Evolutionary conservation across 2,888 invertebrate species (phyloP).

Genomic region (Perithous albicinctus): DNA sequence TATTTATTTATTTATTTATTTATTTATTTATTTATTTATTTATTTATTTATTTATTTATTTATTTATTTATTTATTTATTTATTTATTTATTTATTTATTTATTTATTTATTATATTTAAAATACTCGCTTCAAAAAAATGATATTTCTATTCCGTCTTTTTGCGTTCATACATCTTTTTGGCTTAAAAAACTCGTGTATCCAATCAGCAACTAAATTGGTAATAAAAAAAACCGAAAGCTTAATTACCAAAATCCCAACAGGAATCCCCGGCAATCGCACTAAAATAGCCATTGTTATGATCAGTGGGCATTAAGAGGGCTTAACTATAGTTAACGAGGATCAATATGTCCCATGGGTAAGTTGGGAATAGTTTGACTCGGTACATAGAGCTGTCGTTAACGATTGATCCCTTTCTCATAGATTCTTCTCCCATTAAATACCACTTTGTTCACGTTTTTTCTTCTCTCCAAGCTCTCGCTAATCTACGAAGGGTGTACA

Average conservation of each 20-base stretch:
- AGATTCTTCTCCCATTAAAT: not conserved
- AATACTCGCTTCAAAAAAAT: no score
- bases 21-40: no score
- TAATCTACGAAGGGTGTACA: constrained; percentile 40
- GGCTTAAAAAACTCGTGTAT: not conserved
- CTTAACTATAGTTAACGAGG: constrained; percentile 26
- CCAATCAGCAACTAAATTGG: no score
- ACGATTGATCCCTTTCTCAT: constrained; percentile 10
- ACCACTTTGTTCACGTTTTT: constrained; percentile 57
- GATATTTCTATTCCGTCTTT: no score
- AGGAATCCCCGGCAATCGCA: not conserved
- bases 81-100: no score
- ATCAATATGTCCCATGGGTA: constrained; percentile 36
- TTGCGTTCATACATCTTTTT: no score
- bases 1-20: no score
- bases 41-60: no score
- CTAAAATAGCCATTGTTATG: not conserved
- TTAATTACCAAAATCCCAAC: not conserved
- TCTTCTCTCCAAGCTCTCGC: constrained; percentile 49
- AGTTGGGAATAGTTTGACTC: no score
- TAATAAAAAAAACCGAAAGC: not conserved
- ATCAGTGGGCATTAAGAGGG: not conserved
- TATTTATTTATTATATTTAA: no score
- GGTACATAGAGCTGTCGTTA: not conserved
- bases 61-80: no score